A percentile compares a stretch with the other conserved stretches of the same genome.
These are phyloP conservation scores for Cordylochernes scorpioides DNA, from an alignment of 2,888 invertebrate genomes.

Conservation along the genomic window DNA sequence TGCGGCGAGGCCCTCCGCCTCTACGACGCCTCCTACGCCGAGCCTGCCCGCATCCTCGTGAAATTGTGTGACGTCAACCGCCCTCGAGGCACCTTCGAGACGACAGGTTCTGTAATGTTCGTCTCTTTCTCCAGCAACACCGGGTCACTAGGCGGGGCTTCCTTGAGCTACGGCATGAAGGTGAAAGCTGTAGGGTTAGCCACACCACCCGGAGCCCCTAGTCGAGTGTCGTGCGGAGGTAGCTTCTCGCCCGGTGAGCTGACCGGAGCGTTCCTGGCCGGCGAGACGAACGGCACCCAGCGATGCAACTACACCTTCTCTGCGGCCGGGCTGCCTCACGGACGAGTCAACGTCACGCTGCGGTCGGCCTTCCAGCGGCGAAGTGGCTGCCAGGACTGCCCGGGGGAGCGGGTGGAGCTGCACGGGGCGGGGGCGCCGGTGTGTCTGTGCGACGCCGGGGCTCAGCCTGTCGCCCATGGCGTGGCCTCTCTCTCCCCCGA, in stretches of 20 bases:
- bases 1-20: slow-evolving; percentile 36
- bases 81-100: slow-evolving; percentile 12
- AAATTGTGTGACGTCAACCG: slow-evolving; percentile 58
- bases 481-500: slow-evolving; percentile 4
- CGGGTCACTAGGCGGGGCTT: slow-evolving; percentile 76
- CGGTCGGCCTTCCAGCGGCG: too few species aligned
- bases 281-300: slow-evolving; percentile 6
- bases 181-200: slow-evolving; percentile 11
- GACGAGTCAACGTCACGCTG: slow-evolving; percentile 17
- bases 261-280: slow-evolving; percentile 6
- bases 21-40: slow-evolving; percentile 61
- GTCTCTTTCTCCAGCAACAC: slow-evolving; percentile 37
- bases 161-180: slow-evolving; percentile 26
- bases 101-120: slow-evolving; percentile 11
- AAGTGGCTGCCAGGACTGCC: slow-evolving; percentile 10
- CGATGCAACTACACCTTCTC: slow-evolving; percentile 16
- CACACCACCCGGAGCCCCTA: slow-evolving; percentile 8
- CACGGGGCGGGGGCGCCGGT: slow-evolving; percentile 8
- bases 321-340: slow-evolving; percentile 15
- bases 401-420: slow-evolving; percentile 6
- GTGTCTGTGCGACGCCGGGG: slow-evolving; percentile 8
- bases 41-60: slow-evolving; percentile 66
- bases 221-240: slow-evolving; percentile 9
- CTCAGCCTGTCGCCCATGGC: slow-evolving; percentile 5
- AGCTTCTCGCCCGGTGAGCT: slow-evolving; percentile 6